These are phyloP conservation scores for Coranthus polyacanthus DNA, from an alignment of 2,797 vertebrate genomes.

Conservation along the genomic window DNA sequence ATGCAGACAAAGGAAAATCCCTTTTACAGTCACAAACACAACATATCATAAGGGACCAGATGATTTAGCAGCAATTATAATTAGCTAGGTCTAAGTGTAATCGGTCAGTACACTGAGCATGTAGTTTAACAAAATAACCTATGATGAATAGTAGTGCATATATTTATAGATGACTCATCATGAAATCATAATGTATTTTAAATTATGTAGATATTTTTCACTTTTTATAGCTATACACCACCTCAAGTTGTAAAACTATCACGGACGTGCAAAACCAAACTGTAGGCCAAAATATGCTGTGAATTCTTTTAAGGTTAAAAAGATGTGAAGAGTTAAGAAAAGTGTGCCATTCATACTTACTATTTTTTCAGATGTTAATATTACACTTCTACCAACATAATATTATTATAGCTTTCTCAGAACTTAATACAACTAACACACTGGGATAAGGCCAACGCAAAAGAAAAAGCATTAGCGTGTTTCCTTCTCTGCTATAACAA, in stretches of 20 bases:
- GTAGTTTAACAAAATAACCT: constrained; percentile 8
- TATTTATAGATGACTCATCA: constrained; percentile 22
- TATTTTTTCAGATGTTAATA: constrained; percentile 1
- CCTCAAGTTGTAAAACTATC: too few species aligned
- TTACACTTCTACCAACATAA: constrained; percentile 9
- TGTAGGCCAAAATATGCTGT: too few species aligned
- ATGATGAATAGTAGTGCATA: not conserved
- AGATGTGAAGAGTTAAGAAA: not conserved
- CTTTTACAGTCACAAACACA: constrained; percentile 54
- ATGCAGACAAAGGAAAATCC: constrained; percentile 66
- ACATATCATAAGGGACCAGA: constrained; percentile 10
- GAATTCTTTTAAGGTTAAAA: too few species aligned
- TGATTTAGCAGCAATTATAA: constrained; percentile 30
- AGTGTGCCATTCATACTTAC: constrained; percentile 2
- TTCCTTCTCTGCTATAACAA: constrained; percentile 65
- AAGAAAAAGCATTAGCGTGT: constrained; percentile 40
- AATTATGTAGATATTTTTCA: not conserved
- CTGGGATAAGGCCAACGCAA: constrained; percentile 34
- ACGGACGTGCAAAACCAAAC: too few species aligned
- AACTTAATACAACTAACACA: constrained; percentile 27
- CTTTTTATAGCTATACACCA: not conserved
- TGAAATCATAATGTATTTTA: constrained; percentile 5
- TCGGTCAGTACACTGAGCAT: not conserved
- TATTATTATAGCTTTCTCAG: constrained; percentile 27
- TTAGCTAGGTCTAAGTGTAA: constrained; percentile 24